These are phyloP conservation scores for Macrocentrus cingulum DNA, from an alignment of 1,140 invertebrate species.

Conservation along the genomic window DNA sequence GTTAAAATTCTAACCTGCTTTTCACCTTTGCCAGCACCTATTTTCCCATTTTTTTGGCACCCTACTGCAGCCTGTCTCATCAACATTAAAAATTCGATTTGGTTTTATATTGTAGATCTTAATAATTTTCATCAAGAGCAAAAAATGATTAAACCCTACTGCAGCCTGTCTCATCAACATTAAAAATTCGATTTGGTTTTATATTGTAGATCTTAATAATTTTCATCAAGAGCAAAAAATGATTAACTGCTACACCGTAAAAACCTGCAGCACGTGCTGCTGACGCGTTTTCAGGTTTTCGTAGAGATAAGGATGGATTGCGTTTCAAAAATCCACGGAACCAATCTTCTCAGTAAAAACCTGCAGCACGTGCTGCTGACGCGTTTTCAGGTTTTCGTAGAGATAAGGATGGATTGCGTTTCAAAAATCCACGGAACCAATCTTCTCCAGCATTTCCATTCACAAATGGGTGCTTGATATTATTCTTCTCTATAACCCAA, in stretches of 20 bases:
- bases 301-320: constrained; percentile 38
- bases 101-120: background rate
- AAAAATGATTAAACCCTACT: constrained; percentile 29
- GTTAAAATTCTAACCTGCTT: no score
- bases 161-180: no score
- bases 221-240: background rate
- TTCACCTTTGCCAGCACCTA: constrained; percentile 38
- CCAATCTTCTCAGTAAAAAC: constrained; percentile 28
- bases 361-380: constrained; percentile 6
- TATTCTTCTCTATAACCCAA: constrained; percentile 37
- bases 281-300: constrained; percentile 39
- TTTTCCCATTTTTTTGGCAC: constrained; percentile 36
- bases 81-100: constrained; percentile 37
- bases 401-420: constrained; percentile 23
- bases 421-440: constrained; percentile 33
- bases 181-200: no score
- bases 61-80: constrained; percentile 41
- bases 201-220: constrained; percentile 26
- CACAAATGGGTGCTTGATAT: constrained; percentile 32
- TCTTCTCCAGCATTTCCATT: constrained; percentile 34
- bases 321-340: constrained; percentile 39
- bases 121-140: constrained; percentile 7
- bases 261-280: constrained; percentile 36
- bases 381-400: constrained; percentile 11
- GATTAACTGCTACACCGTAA: constrained; percentile 28